phyloP scores from a whole-genome alignment of 2,888 invertebrate genomes.

The Aphelenchoides bicaudatus region DNA sequence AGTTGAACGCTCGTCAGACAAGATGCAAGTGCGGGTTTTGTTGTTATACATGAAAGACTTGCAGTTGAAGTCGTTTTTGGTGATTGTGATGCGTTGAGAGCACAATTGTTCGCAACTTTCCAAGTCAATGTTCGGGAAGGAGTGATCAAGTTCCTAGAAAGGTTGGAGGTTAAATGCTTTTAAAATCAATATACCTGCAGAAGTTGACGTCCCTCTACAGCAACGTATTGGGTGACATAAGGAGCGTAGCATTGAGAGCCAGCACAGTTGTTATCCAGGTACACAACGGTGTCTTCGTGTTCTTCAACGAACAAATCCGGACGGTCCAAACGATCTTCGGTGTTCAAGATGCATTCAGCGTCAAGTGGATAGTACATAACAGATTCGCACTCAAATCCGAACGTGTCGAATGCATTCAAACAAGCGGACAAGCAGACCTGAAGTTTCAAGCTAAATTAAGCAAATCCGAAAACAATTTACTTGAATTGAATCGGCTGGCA shows the following conservation, averaged over 20 bases:
- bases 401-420: slow-evolving; percentile 56
- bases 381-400: slow-evolving; percentile 60
- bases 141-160: slow-evolving; percentile 53
- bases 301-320: slow-evolving; percentile 60
- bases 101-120: slow-evolving; percentile 56
- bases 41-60: slow-evolving; percentile 61
- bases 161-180: too few species aligned
- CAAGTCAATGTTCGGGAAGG: slow-evolving; percentile 51
- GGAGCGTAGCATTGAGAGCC: slow-evolving; percentile 60
- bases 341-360: slow-evolving; percentile 60
- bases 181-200: too few species aligned
- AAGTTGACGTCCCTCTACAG: slow-evolving; percentile 54
- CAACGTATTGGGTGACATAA: slow-evolving; percentile 59
- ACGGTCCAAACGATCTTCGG: slow-evolving; percentile 58
- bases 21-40: slow-evolving; percentile 48
- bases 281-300: slow-evolving; percentile 58
- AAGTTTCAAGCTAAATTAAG: neutral
- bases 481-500: slow-evolving; percentile 51
- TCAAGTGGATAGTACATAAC: slow-evolving; percentile 60
- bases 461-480: slow-evolving; percentile 19
- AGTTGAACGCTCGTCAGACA: slow-evolving; percentile 57
- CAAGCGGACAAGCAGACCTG: slow-evolving; percentile 55
- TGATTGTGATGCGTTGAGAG: slow-evolving; percentile 53
- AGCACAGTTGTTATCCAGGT: slow-evolving; percentile 61
- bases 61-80: slow-evolving; percentile 59